These are phyloP conservation scores for Volucella bombylans DNA, from an alignment of 2,888 invertebrate genomes.

Conservation along the genomic window DNA sequence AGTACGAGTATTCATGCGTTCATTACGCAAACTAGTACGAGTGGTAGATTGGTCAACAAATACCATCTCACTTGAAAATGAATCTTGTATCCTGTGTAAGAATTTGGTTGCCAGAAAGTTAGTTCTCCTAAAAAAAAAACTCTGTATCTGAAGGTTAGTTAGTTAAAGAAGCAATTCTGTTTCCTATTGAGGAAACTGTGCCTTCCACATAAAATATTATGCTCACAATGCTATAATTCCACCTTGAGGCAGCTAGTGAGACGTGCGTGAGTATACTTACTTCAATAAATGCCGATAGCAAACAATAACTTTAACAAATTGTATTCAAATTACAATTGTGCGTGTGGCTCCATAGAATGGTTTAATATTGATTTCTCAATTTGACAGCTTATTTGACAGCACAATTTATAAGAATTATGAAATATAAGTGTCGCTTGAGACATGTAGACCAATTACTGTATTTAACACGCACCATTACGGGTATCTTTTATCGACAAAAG, in stretches of 20 bases:
- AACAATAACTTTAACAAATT: constrained; percentile 44
- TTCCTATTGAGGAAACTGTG: neutral
- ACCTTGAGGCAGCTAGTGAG: neutral
- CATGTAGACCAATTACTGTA: neutral
- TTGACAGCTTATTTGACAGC: constrained; percentile 57
- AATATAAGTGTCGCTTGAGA: constrained; percentile 1
- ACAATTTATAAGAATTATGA: constrained; percentile 35
- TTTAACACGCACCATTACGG: constrained; percentile 5
- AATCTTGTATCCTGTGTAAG: neutral
- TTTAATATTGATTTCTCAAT: constrained; percentile 53
- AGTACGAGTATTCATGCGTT: constrained; percentile 55
- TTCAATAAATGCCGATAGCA: constrained; percentile 44
- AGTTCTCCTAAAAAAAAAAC: too few species aligned
- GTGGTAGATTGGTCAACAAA: neutral
- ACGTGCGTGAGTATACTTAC: constrained; percentile 43
- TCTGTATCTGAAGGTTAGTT: too few species aligned
- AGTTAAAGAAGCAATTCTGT: too few species aligned
- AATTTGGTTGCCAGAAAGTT: neutral
- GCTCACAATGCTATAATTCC: neutral
- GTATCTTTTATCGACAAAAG: neutral
- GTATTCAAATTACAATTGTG: constrained; percentile 49
- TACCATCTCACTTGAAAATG: neutral
- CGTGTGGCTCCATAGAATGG: constrained; percentile 4
- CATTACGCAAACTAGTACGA: constrained; percentile 35
- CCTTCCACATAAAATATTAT: neutral